Evolutionary conservation across 1,140 invertebrate genomes (phyloP).

Genomic region (Cotesia chilonis): DNA sequence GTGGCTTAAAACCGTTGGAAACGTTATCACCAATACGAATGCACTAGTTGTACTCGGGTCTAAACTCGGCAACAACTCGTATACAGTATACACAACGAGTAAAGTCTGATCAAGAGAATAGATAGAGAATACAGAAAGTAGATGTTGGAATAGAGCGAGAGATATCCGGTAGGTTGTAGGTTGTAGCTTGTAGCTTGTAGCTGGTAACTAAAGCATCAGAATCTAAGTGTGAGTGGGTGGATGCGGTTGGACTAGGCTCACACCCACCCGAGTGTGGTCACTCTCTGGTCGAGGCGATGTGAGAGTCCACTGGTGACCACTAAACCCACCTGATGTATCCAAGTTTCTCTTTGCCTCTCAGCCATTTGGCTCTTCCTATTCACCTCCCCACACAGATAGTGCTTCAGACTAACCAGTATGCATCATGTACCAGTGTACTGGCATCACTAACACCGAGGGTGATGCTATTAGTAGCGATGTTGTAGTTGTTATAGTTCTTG

Average conservation of each 20-base stretch:
- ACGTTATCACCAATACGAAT: too few species aligned
- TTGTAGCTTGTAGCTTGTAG: constrained; percentile 20
- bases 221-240: constrained; percentile 41
- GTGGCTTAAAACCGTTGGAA: too few species aligned
- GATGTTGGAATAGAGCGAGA: too few species aligned
- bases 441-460: too few species aligned
- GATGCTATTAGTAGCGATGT: too few species aligned
- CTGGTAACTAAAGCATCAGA: constrained; percentile 19
- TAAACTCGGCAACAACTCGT: constrained; percentile 1
- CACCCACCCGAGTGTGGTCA: constrained; percentile 50
- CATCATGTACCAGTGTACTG: too few species aligned
- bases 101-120: not conserved
- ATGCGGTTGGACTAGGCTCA: constrained; percentile 52
- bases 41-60: too few species aligned
- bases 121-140: not conserved
- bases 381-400: constrained; percentile 22
- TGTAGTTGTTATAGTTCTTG: too few species aligned
- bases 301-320: constrained; percentile 55
- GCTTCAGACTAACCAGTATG: not conserved
- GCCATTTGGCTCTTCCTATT: constrained; percentile 30
- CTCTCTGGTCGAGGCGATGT: constrained; percentile 59
- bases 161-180: not conserved
- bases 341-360: constrained; percentile 42
- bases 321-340: constrained; percentile 63
- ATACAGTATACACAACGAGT: constrained; percentile 4